phyloP scores from a whole-genome alignment of 2,797 vertebrate species.

The Spinus olivaceus region DNA sequence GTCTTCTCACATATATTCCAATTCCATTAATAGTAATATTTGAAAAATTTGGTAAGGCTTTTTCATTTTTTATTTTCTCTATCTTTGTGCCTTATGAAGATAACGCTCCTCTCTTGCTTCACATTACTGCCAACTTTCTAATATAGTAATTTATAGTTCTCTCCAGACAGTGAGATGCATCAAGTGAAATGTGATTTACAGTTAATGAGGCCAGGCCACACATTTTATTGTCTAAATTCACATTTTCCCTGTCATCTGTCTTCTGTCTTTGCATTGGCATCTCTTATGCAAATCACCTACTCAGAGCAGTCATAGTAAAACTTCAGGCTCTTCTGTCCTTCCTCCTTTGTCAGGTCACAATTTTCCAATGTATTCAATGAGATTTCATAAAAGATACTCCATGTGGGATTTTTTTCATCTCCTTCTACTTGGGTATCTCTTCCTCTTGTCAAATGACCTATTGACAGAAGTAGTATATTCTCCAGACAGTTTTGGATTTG shows the following conservation, averaged over 20 bases:
- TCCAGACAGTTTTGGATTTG: constrained; percentile 17
- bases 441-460: background rate
- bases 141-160: background rate
- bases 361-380: background rate
- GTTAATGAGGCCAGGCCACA: constrained; percentile 3
- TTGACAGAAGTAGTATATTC: background rate
- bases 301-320: background rate
- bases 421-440: background rate
- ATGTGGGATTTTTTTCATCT: background rate
- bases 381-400: background rate
- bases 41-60: background rate
- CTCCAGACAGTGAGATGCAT: background rate
- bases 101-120: background rate
- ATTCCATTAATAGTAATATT: background rate
- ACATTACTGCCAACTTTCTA: background rate
- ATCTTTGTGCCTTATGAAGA: background rate
- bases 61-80: background rate
- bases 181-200: background rate
- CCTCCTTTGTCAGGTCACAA: background rate
- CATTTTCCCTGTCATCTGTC: background rate
- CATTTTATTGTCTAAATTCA: constrained; percentile 5
- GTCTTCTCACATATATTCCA: background rate
- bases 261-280: background rate
- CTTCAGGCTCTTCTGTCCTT: background rate
- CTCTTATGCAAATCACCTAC: background rate